Conservation (phyloP, 2,888 invertebrate species). For the Caenorhabditis wallacei region DNA sequence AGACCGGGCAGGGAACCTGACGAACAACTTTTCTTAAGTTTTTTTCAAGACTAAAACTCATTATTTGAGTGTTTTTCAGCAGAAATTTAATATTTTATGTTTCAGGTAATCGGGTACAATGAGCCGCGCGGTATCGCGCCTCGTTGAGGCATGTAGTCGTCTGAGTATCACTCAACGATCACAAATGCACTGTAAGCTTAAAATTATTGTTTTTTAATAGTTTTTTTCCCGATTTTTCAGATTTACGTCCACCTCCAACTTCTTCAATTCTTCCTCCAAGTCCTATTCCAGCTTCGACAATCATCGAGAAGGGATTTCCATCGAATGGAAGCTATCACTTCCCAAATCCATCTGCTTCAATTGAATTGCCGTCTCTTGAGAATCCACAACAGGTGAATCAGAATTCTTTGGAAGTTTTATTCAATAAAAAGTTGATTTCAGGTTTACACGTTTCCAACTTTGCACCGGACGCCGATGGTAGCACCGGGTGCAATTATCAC, state of each 20-base stretch:
- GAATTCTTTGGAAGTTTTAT: neutral
- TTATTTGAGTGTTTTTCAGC: neutral
- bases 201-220: neutral
- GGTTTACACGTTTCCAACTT: slow-evolving; percentile 76
- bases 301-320: slow-evolving; percentile 54
- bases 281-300: slow-evolving; percentile 14
- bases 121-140: slow-evolving; percentile 66
- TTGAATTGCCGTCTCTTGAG: slow-evolving; percentile 63
- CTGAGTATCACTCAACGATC: slow-evolving; percentile 50
- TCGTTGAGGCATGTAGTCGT: slow-evolving; percentile 61
- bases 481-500: slow-evolving; percentile 68
- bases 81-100: neutral
- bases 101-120: slow-evolving; percentile 53
- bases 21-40: slow-evolving; percentile 34
- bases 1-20: slow-evolving; percentile 23
- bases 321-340: slow-evolving; percentile 46
- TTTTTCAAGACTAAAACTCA: neutral
- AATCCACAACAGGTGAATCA: slow-evolving; percentile 58
- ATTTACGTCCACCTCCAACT: slow-evolving; percentile 57
- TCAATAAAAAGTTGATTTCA: neutral
- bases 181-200: slow-evolving; percentile 37
- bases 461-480: slow-evolving; percentile 66
- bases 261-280: slow-evolving; percentile 57
- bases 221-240: slow-evolving; percentile 19
- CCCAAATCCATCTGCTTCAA: slow-evolving; percentile 45